A percentile compares a stretch with the other conserved stretches of the same genome.
Conservation (phyloP, 2,888 invertebrate species). For the Andrena fulva region DNA sequence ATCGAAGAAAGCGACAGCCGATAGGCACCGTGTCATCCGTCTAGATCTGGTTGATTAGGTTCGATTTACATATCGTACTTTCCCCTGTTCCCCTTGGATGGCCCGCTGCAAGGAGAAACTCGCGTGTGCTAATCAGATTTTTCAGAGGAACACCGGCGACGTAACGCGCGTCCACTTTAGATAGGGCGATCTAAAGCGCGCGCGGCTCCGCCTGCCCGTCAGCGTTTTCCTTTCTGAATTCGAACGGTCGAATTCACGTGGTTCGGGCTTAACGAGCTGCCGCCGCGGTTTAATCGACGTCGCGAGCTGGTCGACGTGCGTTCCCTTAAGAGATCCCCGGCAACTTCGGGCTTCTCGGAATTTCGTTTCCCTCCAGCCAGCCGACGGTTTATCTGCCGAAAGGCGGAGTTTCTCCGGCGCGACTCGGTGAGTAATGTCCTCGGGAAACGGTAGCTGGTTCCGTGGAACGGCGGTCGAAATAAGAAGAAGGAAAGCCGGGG, state of each 20-base stretch:
- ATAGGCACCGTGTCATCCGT: constrained; percentile 57
- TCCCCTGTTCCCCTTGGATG: constrained; percentile 55
- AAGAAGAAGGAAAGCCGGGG: constrained; percentile 53
- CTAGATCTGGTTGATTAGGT: constrained; percentile 59
- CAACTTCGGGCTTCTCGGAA: constrained; percentile 37
- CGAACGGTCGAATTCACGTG: constrained; percentile 11
- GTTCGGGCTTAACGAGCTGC: constrained; percentile 24
- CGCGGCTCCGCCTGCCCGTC: not conserved
- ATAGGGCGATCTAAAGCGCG: constrained; percentile 21
- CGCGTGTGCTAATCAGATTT: constrained; percentile 54
- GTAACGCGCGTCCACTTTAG: constrained; percentile 27
- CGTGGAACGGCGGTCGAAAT: constrained; percentile 54
- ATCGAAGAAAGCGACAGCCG: constrained; percentile 57
- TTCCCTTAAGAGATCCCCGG: constrained; percentile 26
- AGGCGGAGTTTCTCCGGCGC: constrained; percentile 66
- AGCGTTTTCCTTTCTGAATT: constrained; percentile 10
- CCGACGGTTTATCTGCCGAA: constrained; percentile 55
- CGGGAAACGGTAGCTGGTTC: constrained; percentile 63
- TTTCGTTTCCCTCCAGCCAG: constrained; percentile 41
- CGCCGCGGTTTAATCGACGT: not conserved
- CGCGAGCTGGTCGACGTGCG: not conserved
- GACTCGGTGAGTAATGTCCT: constrained; percentile 66
- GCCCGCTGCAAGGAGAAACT: constrained; percentile 57
- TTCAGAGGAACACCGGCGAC: constrained; percentile 18
- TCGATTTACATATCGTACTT: constrained; percentile 70